phyloP scores from a whole-genome alignment of 2,113 vertebrate genomes.

The Monarcha castaneiventris region DNA sequence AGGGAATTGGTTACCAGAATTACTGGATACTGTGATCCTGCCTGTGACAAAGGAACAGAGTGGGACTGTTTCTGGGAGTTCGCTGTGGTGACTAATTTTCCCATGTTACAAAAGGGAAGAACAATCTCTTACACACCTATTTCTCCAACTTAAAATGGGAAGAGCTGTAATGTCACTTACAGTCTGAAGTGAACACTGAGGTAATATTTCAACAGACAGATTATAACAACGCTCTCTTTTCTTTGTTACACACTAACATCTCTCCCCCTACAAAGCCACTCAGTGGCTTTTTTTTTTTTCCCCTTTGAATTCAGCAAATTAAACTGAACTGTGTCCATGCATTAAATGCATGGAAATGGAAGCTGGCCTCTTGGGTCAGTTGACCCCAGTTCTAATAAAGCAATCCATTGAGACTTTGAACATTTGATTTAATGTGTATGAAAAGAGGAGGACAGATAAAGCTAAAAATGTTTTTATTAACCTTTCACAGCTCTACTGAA shows the following conservation, averaged over 20 bases:
- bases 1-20: not conserved
- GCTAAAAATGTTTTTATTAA: constrained; percentile 84
- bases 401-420: constrained; percentile 70
- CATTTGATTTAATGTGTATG: constrained; percentile 79
- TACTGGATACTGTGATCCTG: not conserved
- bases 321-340: constrained; percentile 69
- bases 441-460: constrained; percentile 71
- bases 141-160: not conserved
- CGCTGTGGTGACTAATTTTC: not conserved
- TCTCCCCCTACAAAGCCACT: not conserved
- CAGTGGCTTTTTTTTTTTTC: constrained; percentile 9
- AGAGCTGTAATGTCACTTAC: not conserved
- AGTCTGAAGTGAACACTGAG: not conserved
- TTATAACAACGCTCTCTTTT: not conserved
- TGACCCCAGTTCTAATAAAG: constrained; percentile 73
- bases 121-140: not conserved
- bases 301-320: constrained; percentile 70
- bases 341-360: constrained; percentile 75
- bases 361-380: constrained; percentile 66
- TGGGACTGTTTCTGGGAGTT: not conserved
- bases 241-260: constrained; percentile 37
- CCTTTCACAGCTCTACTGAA: constrained; percentile 76
- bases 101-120: not conserved
- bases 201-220: constrained; percentile 30
- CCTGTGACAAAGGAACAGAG: not conserved